These are phyloP conservation scores for Hippocampus kuda DNA, from an alignment of 2,797 vertebrate species.

Conservation along the genomic window DNA sequence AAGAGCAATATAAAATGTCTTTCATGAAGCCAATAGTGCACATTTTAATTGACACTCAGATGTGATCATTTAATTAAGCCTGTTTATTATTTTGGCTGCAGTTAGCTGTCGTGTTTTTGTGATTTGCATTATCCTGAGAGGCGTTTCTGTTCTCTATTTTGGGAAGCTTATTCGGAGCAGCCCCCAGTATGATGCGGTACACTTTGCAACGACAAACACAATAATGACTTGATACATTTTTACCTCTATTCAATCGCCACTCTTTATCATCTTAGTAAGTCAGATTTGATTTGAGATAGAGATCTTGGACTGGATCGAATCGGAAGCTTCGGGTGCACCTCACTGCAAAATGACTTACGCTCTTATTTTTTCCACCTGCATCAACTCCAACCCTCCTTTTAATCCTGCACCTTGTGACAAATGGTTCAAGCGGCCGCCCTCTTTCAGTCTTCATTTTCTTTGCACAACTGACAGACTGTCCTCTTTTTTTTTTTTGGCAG, in stretches of 20 bases:
- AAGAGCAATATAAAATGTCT: neutral
- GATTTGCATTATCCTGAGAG: neutral
- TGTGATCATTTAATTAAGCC: neutral
- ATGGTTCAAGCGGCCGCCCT: slow-evolving; percentile 17
- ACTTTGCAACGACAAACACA: neutral
- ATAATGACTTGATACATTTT: neutral
- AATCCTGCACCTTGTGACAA: slow-evolving; percentile 26
- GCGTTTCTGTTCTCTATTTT: neutral
- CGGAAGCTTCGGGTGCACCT: too few species aligned
- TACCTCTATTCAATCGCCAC: neutral
- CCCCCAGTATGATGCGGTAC: neutral
- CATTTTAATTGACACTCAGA: neutral
- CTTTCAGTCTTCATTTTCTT: slow-evolving; percentile 52
- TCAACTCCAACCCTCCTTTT: slow-evolving; percentile 21
- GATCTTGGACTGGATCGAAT: neutral
- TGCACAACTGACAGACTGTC: slow-evolving; percentile 19
- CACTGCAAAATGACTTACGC: slow-evolving; percentile 8
- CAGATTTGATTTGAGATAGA: neutral
- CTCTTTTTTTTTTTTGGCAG: slow-evolving; percentile 10
- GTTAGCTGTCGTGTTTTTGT: neutral
- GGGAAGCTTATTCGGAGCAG: neutral
- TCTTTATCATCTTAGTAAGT: neutral
- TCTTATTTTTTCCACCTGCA: neutral
- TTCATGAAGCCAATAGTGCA: neutral
- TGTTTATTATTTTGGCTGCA: neutral